phyloP scores from a whole-genome alignment of 2,113 vertebrate species.

The Phaethon lepturus region DNA sequence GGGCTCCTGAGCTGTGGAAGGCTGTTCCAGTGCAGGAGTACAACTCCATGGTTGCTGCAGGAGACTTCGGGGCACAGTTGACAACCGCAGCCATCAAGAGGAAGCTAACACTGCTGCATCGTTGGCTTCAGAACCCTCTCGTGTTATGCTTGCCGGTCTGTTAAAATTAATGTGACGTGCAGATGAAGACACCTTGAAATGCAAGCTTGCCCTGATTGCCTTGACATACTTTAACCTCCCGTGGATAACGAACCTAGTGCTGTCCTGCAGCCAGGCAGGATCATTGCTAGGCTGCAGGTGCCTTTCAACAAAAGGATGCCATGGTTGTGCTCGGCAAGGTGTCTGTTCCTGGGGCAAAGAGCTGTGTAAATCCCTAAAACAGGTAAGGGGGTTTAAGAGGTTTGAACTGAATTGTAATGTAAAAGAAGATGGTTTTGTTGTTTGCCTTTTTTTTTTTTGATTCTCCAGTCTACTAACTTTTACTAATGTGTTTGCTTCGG shows the following conservation, averaged over 20 bases:
- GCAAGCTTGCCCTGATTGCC: slow-evolving; percentile 74
- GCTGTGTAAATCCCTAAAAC: slow-evolving; percentile 72
- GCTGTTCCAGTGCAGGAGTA: slow-evolving; percentile 76
- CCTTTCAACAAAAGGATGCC: slow-evolving; percentile 73
- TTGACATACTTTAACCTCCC: slow-evolving; percentile 62
- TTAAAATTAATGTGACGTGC: slow-evolving; percentile 57
- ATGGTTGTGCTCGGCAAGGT: slow-evolving; percentile 69
- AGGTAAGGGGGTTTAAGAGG: slow-evolving; percentile 80
- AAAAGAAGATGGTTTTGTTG: slow-evolving; percentile 46
- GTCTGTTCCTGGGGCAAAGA: slow-evolving; percentile 76
- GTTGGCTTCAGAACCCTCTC: slow-evolving; percentile 69
- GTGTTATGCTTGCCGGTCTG: slow-evolving; percentile 43
- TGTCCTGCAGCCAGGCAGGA: slow-evolving; percentile 70
- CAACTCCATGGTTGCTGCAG: slow-evolving; percentile 70
- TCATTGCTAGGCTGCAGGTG: slow-evolving; percentile 76
- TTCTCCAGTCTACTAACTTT: neutral
- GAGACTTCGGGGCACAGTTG: slow-evolving; percentile 71
- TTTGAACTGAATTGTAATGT: slow-evolving; percentile 64
- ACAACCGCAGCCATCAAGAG: slow-evolving; percentile 71
- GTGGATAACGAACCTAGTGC: slow-evolving; percentile 74
- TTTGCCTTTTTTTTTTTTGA: neutral
- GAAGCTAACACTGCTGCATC: slow-evolving; percentile 69
- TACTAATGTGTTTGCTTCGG: neutral
- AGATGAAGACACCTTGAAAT: slow-evolving; percentile 67
- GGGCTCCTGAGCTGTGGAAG: slow-evolving; percentile 79